phyloP scores from a whole-genome alignment of 2,113 vertebrate genomes.

The Entosphenus tridentatus region DNA sequence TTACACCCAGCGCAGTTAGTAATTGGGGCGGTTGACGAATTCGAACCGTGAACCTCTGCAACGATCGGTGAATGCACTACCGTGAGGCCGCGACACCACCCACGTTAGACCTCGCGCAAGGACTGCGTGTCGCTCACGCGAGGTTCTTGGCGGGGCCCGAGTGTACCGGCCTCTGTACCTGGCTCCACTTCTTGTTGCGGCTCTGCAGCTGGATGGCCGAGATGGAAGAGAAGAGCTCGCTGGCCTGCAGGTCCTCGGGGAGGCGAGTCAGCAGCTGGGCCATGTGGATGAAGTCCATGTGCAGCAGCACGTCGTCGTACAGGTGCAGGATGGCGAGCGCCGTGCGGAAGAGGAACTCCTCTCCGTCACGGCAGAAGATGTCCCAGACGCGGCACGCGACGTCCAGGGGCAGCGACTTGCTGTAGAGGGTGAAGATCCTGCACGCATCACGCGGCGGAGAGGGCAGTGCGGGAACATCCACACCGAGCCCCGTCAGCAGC shows the following conservation, averaged over 20 bases:
- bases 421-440: constrained; percentile 92
- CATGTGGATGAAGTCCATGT: constrained; percentile 91
- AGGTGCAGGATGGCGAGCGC: constrained; percentile 60
- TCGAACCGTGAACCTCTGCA: no score
- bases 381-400: constrained; percentile 85
- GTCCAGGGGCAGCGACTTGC: constrained; percentile 67
- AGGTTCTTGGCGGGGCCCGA: no score
- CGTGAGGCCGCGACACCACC: no score
- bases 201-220: constrained; percentile 58
- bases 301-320: constrained; percentile 56
- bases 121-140: no score
- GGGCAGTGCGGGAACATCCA: no score
- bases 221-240: constrained; percentile 56
- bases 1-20: no score
- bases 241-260: constrained; percentile 45
- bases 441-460: not conserved
- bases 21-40: no score
- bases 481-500: no score
- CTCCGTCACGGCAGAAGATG: constrained; percentile 72
- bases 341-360: constrained; percentile 82
- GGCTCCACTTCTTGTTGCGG: constrained; percentile 67
- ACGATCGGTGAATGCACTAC: no score
- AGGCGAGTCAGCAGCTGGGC: constrained; percentile 81
- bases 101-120: no score
- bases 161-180: constrained; percentile 26